A percentile compares a stretch with the other conserved stretches of the same genome.
phyloP scores from a whole-genome alignment of 2,888 invertebrate species.

The Apotomis betuletana region DNA sequence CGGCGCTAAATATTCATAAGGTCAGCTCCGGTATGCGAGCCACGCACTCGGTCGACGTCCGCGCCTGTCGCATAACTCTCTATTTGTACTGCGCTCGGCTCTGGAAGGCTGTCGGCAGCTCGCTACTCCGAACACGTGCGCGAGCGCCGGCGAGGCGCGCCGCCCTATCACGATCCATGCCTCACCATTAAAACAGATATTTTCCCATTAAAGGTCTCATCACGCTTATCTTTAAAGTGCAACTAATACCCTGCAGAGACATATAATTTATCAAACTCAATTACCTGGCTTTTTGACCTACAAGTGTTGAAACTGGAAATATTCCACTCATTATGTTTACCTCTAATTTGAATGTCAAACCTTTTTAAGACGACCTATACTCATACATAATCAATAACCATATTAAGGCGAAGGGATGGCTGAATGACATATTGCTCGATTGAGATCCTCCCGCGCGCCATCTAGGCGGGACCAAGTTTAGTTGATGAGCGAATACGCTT shows the following conservation, averaged over 20 bases:
- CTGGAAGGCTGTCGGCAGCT: conserved; percentile 28
- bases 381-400: conserved; percentile 8
- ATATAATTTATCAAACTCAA: conserved; percentile 1
- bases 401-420: too few species aligned
- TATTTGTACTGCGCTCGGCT: conserved; percentile 52
- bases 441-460: too few species aligned
- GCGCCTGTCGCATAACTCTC: conserved; percentile 59
- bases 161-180: conserved; percentile 34
- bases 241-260: conserved; percentile 9
- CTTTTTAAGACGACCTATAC: conserved; percentile 6
- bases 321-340: conserved; percentile 5
- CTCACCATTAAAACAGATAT: conserved; percentile 24
- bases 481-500: too few species aligned
- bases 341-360: conserved; percentile 21
- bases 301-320: conserved; percentile 3
- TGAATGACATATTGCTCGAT: too few species aligned
- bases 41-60: conserved; percentile 70
- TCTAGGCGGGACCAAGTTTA: too few species aligned
- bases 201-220: conserved; percentile 23
- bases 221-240: conserved; percentile 27
- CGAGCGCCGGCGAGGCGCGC: conserved; percentile 13
- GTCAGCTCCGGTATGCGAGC: conserved; percentile 66
- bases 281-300: conserved; percentile 11
- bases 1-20: conserved; percentile 74
- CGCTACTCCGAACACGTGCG: conserved; percentile 29